Conservation (phyloP, 1,140 invertebrate species). For the Caenorhabditis inopinata region DNA sequence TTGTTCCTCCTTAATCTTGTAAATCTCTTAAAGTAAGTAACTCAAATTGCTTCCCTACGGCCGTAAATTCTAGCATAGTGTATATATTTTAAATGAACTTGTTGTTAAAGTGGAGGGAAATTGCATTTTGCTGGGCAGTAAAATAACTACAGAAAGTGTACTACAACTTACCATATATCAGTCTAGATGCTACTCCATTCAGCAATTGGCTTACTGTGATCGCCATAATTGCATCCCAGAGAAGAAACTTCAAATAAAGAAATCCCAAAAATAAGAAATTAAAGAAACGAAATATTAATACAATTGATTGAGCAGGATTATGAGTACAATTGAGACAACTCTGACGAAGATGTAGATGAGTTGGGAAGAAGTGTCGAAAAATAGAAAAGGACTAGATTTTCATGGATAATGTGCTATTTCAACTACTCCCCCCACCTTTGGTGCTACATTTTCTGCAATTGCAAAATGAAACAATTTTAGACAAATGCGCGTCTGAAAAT, state of each 20-base stretch:
- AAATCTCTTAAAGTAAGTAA: too few relatives aligned
- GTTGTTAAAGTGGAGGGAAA: too few relatives aligned
- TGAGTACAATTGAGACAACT: conserved; percentile 2
- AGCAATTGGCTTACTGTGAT: conserved; percentile 23
- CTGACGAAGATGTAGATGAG: background rate
- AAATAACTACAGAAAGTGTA: too few relatives aligned
- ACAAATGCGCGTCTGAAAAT: background rate
- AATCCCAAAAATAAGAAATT: conserved; percentile 2
- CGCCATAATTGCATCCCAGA: background rate
- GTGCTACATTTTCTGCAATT: background rate
- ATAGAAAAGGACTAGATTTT: too few relatives aligned
- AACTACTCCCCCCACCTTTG: background rate
- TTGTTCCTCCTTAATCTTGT: too few relatives aligned
- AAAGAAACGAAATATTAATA: background rate
- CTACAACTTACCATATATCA: background rate
- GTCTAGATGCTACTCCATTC: conserved; percentile 12
- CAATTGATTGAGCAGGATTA: background rate
- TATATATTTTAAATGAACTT: too few relatives aligned
- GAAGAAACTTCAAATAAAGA: background rate
- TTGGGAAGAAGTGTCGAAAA: background rate
- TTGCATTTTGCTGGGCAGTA: too few relatives aligned
- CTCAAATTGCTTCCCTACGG: too few relatives aligned
- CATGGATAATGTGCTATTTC: conserved; percentile 16
- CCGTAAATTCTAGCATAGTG: too few relatives aligned
- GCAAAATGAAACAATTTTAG: background rate